phyloP scores from a whole-genome alignment of 2,113 vertebrate genomes.

The Psammodynastes pulverulentus region DNA sequence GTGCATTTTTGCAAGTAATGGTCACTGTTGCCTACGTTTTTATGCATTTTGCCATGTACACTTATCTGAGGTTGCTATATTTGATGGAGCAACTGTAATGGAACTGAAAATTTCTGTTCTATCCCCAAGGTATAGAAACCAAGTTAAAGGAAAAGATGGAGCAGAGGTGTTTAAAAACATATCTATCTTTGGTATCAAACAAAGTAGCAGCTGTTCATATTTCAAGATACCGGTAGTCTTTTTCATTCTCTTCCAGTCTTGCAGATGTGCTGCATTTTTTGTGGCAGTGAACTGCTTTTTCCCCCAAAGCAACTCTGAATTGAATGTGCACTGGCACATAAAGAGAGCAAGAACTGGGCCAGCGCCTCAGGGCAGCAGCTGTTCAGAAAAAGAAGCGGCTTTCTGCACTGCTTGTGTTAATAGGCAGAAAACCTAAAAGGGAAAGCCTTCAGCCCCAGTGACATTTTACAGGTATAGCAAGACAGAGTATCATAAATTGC shows the following conservation, averaged over 20 bases:
- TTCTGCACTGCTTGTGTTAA: slow-evolving; percentile 10
- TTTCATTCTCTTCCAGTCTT: background rate
- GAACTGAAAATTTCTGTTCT: background rate
- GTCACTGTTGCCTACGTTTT: background rate
- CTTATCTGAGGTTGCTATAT: background rate
- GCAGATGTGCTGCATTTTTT: background rate
- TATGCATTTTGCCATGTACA: background rate
- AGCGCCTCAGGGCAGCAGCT: slow-evolving; percentile 21
- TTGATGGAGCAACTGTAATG: background rate
- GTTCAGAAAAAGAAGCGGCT: background rate
- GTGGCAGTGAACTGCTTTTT: slow-evolving; percentile 1
- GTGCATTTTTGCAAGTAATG: background rate
- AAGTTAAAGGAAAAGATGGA: background rate
- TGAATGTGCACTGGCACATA: background rate
- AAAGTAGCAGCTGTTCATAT: background rate
- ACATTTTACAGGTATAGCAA: slow-evolving; percentile 7
- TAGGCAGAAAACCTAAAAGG: slow-evolving; percentile 15
- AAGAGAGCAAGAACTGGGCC: background rate
- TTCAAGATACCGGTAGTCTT: background rate
- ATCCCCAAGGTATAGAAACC: background rate
- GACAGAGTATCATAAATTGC: slow-evolving; percentile 20
- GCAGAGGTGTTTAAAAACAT: background rate
- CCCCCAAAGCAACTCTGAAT: background rate
- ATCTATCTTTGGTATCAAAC: background rate
- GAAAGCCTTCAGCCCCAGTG: slow-evolving; percentile 22